Conservation (phyloP, 2,888 invertebrate species). For the Hemithea aestivaria region DNA sequence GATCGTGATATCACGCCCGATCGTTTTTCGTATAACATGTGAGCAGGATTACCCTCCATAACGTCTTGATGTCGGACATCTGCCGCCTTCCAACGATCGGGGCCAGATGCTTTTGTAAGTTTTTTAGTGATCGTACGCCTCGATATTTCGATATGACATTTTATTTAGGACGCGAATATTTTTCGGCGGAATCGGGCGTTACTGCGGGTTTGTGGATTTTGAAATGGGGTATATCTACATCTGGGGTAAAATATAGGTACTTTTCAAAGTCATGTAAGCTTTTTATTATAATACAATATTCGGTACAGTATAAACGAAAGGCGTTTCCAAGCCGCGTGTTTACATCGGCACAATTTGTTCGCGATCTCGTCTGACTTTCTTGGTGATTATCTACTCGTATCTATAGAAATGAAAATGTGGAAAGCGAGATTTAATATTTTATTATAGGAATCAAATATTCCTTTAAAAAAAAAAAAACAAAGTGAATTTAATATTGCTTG, state of each 20-base stretch:
- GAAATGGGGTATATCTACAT: neutral
- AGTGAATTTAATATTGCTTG: conserved; percentile 19
- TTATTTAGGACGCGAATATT: conserved; percentile 26
- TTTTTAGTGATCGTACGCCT: conserved; percentile 49
- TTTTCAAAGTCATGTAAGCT: no score
- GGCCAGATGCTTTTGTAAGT: conserved; percentile 60
- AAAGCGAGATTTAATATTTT: no score
- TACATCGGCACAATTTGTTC: no score
- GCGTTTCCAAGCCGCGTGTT: no score
- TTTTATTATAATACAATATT: no score
- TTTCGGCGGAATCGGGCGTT: neutral
- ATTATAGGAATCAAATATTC: no score
- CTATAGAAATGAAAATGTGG: no score
- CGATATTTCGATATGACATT: conserved; percentile 43
- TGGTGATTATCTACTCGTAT: no score
- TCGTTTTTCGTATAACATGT: conserved; percentile 58
- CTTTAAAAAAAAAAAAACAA: no score
- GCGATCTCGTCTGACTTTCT: no score
- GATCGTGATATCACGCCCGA: conserved; percentile 35
- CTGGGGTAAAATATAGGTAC: no score
- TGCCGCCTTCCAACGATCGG: conserved; percentile 50
- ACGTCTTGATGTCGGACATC: conserved; percentile 72
- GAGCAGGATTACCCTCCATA: conserved; percentile 65
- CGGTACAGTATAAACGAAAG: no score
- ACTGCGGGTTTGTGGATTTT: conserved; percentile 1